Conservation (phyloP, 1,140 invertebrate genomes). For the Periplaneta americana region DNA sequence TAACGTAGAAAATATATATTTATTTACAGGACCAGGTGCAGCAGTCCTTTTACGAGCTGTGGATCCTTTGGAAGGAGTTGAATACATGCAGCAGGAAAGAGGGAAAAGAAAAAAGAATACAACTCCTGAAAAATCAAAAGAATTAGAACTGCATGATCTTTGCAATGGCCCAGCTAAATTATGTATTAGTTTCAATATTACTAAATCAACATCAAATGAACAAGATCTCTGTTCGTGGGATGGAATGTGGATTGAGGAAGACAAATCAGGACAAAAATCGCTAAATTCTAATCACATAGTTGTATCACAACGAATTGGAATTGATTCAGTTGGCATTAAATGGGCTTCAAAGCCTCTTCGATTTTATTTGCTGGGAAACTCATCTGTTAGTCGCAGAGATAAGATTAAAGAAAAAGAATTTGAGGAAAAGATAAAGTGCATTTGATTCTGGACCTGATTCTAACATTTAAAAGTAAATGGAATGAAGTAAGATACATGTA, state of each 20-base stretch:
- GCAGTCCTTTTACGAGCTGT: conserved; percentile 66
- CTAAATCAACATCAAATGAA: conserved; percentile 52
- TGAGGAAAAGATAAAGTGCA: neutral
- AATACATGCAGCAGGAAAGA: conserved; percentile 43
- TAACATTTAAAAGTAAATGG: too few relatives aligned
- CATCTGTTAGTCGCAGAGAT: conserved; percentile 51
- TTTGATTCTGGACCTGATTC: too few relatives aligned
- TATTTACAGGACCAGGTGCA: conserved; percentile 53
- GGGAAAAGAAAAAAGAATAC: neutral
- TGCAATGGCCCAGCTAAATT: conserved; percentile 76
- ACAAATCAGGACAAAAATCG: conserved; percentile 25
- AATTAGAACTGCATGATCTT: conserved; percentile 50
- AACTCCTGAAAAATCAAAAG: conserved; percentile 20
- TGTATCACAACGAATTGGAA: conserved; percentile 56
- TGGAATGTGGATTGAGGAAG: conserved; percentile 58
- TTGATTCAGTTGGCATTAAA: conserved; percentile 54
- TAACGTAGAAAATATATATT: too few relatives aligned
- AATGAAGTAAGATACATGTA: too few relatives aligned
- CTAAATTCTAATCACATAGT: conserved; percentile 39
- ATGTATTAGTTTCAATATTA: conserved; percentile 61
- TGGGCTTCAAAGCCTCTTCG: conserved; percentile 60
- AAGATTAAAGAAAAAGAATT: conserved; percentile 38
- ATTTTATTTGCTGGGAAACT: conserved; percentile 54
- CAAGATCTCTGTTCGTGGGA: conserved; percentile 43
- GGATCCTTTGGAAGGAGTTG: conserved; percentile 59